These are phyloP conservation scores for Tribolium madens DNA, from an alignment of 1,140 invertebrate genomes.

Conservation along the genomic window DNA sequence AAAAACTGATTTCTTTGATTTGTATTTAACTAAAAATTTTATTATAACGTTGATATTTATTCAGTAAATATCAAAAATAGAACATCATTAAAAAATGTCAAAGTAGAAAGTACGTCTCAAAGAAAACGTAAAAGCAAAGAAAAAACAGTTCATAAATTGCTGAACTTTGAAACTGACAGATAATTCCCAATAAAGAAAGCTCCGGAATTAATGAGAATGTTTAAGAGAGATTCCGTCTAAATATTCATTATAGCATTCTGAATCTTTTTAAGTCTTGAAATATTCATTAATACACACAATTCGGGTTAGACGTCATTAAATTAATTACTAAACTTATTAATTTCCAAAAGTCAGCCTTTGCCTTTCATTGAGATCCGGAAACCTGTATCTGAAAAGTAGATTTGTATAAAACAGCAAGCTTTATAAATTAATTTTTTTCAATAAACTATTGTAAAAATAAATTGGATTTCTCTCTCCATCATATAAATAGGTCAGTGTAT, in stretches of 20 bases:
- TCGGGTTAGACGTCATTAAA: not conserved
- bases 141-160: conserved; percentile 31
- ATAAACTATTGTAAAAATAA: conserved; percentile 6
- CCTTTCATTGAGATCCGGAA: too few relatives aligned
- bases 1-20: not conserved
- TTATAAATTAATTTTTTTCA: not conserved
- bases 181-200: conserved; percentile 27
- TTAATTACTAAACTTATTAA: conserved; percentile 17
- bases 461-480: not conserved
- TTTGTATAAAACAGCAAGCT: not conserved
- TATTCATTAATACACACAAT: not conserved
- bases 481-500: too few relatives aligned
- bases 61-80: not conserved
- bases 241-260: conserved; percentile 4
- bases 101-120: conserved; percentile 14
- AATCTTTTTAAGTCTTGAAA: not conserved
- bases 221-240: not conserved
- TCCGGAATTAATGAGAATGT: conserved; percentile 31
- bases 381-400: not conserved
- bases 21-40: not conserved
- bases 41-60: not conserved
- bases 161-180: conserved; percentile 32
- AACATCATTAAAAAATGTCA: conserved; percentile 33
- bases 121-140: conserved; percentile 6
- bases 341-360: not conserved